Conservation (phyloP, 2,888 invertebrate genomes). For the Molorchus minor region DNA sequence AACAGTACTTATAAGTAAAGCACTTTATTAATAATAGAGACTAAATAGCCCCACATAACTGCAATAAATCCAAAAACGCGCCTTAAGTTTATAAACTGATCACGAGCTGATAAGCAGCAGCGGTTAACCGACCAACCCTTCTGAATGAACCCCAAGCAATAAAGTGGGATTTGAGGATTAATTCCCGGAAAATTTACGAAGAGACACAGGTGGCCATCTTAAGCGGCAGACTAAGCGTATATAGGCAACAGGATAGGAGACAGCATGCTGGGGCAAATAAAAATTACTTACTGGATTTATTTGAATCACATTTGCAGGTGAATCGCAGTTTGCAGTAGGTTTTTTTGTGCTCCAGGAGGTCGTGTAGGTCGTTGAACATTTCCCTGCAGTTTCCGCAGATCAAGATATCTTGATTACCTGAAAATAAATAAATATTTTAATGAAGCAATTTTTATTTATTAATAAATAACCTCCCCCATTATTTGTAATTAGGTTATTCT, state of each 20-base stretch:
- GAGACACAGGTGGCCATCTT: slow-evolving; percentile 52
- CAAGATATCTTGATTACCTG: slow-evolving; percentile 77
- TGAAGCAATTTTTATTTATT: too few relatives aligned
- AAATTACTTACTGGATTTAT: slow-evolving; percentile 65
- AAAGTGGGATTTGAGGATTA: slow-evolving; percentile 47
- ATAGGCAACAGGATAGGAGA: slow-evolving; percentile 25
- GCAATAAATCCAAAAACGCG: slow-evolving; percentile 19
- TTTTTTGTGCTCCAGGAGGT: slow-evolving; percentile 77
- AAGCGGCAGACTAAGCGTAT: slow-evolving; percentile 23
- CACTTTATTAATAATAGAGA: background rate
- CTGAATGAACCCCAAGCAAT: slow-evolving; percentile 37
- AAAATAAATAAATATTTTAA: slow-evolving; percentile 49
- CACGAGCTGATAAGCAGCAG: slow-evolving; percentile 31
- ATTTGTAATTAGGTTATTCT: too few relatives aligned
- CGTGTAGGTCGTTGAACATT: slow-evolving; percentile 76
- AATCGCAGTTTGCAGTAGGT: slow-evolving; percentile 76
- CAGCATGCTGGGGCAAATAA: slow-evolving; percentile 21
- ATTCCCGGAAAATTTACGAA: slow-evolving; percentile 51
- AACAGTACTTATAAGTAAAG: too few relatives aligned
- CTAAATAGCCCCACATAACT: background rate
- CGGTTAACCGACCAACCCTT: slow-evolving; percentile 34
- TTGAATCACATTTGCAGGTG: slow-evolving; percentile 74
- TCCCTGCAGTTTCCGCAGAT: slow-evolving; percentile 81
- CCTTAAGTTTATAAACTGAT: slow-evolving; percentile 31
- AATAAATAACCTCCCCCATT: too few relatives aligned